These are phyloP conservation scores for Ephestia elutella DNA, from an alignment of 1,140 invertebrate genomes.

Conservation along the genomic window DNA sequence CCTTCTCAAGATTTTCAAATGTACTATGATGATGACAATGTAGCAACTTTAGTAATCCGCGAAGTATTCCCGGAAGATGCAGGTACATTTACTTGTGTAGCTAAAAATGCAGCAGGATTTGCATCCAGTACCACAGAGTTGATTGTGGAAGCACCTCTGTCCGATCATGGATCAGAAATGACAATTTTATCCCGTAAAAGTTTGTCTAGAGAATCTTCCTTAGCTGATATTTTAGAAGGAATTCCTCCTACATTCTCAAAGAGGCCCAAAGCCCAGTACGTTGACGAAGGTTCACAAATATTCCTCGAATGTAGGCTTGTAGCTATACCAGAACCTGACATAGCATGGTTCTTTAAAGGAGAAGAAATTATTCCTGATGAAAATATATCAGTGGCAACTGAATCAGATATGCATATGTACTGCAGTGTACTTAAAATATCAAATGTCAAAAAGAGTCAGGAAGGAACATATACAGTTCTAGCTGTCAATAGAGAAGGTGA, in stretches of 20 bases:
- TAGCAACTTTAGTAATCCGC: constrained; percentile 92
- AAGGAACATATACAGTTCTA: constrained; percentile 90
- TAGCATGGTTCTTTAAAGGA: constrained; percentile 87
- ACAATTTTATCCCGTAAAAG: constrained; percentile 86
- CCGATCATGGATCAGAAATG: constrained; percentile 90
- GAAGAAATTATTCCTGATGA: constrained; percentile 81
- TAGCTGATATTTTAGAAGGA: constrained; percentile 92
- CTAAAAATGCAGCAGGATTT: constrained; percentile 95
- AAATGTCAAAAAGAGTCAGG: constrained; percentile 84
- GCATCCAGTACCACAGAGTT: constrained; percentile 93
- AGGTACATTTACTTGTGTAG: constrained; percentile 96
- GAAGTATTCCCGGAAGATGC: constrained; percentile 98
- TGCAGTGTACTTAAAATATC: constrained; percentile 86
- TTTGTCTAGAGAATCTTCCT: constrained; percentile 89
- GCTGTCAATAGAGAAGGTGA: constrained; percentile 94
- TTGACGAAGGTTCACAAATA: constrained; percentile 86
- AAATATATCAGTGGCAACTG: constrained; percentile 81
- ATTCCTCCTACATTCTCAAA: constrained; percentile 94
- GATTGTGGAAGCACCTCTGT: constrained; percentile 88
- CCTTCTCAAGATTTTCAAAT: constrained; percentile 93
- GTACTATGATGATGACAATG: constrained; percentile 93
- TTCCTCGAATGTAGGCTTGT: constrained; percentile 89
- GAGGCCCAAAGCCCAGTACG: constrained; percentile 88
- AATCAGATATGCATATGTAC: constrained; percentile 94
- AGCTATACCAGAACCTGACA: constrained; percentile 92